These are phyloP conservation scores for Stomatorhinus walkeri DNA, from an alignment of 2,797 vertebrate genomes.

Conservation along the genomic window DNA sequence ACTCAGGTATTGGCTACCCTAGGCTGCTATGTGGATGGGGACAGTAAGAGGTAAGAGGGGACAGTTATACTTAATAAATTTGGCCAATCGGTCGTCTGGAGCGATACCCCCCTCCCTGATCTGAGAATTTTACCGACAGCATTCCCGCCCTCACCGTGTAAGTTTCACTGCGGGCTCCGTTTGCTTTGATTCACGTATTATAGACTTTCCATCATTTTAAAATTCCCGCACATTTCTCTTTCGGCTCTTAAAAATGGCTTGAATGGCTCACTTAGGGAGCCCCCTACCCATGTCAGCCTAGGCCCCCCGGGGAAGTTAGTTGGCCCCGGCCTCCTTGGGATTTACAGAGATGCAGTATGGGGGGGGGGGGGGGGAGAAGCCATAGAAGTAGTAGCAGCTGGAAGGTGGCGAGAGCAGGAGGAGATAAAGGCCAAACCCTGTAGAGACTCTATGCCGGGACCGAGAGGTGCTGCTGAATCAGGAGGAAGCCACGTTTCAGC, in stretches of 20 bases:
- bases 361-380: background rate
- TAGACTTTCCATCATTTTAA: background rate
- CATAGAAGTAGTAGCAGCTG: background rate
- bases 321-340: background rate
- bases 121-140: background rate
- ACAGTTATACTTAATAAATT: background rate
- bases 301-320: background rate
- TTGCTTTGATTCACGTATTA: background rate
- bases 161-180: background rate
- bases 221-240: background rate
- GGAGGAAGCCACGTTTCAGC: background rate
- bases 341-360: background rate
- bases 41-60: background rate
- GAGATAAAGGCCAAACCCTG: background rate
- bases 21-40: background rate
- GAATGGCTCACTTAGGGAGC: background rate
- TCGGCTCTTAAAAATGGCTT: background rate
- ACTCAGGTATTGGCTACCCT: background rate
- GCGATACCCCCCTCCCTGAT: background rate
- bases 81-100: background rate
- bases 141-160: background rate
- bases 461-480: background rate
- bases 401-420: background rate
- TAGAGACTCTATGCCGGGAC: background rate
- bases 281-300: background rate